A percentile compares a stretch with the other conserved stretches of the same genome.
These are phyloP conservation scores for Melanogrammus aeglefinus DNA, from an alignment of 2,797 vertebrate genomes.

Conservation along the genomic window DNA sequence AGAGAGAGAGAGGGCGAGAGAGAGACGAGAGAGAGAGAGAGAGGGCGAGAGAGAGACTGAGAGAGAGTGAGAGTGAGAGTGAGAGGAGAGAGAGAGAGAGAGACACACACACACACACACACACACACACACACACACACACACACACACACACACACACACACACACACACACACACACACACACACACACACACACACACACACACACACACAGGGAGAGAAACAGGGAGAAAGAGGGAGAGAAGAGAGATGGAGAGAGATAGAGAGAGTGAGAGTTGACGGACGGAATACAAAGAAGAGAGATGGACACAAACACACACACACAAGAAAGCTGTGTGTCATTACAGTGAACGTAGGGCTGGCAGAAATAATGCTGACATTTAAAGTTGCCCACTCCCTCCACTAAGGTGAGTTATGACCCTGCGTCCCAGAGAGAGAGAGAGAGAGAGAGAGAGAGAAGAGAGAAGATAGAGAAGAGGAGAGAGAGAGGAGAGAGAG, in stretches of 20 bases:
- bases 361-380: constrained; percentile 71
- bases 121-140: no score
- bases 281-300: constrained; percentile 35
- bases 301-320: constrained; percentile 32
- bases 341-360: constrained; percentile 57
- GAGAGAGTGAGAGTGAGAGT: no score
- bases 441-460: constrained; percentile 30
- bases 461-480: constrained; percentile 37
- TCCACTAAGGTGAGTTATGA: constrained; percentile 61
- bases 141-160: no score
- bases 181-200: no score
- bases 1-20: no score
- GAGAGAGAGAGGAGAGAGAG: constrained; percentile 39
- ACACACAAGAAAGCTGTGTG: constrained; percentile 41
- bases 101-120: no score
- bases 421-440: constrained; percentile 45
- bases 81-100: no score
- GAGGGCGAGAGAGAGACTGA: not conserved
- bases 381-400: constrained; percentile 44
- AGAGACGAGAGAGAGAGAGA: not conserved
- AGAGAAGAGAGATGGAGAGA: no score
- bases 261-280: constrained; percentile 2
- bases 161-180: no score
- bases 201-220: no score
- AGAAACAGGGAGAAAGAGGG: not conserved